These are phyloP conservation scores for Oostethus manadensis DNA, from an alignment of 2,113 vertebrate species.

Conservation along the genomic window DNA sequence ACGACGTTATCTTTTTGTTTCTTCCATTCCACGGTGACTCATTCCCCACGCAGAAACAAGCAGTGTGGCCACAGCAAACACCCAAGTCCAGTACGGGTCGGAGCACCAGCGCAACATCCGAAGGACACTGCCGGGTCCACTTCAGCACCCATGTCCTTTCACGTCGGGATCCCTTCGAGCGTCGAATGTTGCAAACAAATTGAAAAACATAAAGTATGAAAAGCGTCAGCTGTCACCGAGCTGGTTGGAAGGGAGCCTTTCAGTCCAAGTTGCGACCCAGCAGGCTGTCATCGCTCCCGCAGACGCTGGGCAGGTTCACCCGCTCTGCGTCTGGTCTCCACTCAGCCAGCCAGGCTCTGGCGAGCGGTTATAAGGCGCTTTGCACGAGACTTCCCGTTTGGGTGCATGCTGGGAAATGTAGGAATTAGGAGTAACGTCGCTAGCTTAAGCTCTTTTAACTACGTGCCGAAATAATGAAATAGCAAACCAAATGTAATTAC, in stretches of 20 bases:
- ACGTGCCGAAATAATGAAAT: no score
- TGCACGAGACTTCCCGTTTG: constrained; percentile 78
- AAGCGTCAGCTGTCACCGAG: constrained; percentile 35
- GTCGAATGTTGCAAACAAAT: no score
- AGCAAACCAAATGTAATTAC: no score
- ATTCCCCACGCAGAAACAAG: constrained; percentile 26
- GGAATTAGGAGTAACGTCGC: constrained; percentile 22
- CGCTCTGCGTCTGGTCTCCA: constrained; percentile 46
- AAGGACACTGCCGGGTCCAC: constrained; percentile 76
- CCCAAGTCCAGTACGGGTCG: constrained; percentile 22
- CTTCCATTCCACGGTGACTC: not conserved
- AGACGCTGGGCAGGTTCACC: constrained; percentile 62
- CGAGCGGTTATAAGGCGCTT: constrained; percentile 70
- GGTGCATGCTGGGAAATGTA: constrained; percentile 80
- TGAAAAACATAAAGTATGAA: not conserved
- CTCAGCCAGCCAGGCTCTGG: constrained; percentile 28
- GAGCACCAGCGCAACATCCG: constrained; percentile 57
- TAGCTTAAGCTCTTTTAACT: no score
- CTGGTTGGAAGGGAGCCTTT: not conserved
- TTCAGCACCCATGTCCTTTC: constrained; percentile 56
- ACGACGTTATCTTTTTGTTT: not conserved
- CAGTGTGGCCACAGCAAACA: constrained; percentile 30
- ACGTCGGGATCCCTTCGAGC: no score
- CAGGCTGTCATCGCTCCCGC: constrained; percentile 43
- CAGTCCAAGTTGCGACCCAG: constrained; percentile 19